Percentiles rank a stretch among this genome's conserved stretches.
phyloP scores from a whole-genome alignment of 2,888 invertebrate genomes.

The Thalpophila matura region DNA sequence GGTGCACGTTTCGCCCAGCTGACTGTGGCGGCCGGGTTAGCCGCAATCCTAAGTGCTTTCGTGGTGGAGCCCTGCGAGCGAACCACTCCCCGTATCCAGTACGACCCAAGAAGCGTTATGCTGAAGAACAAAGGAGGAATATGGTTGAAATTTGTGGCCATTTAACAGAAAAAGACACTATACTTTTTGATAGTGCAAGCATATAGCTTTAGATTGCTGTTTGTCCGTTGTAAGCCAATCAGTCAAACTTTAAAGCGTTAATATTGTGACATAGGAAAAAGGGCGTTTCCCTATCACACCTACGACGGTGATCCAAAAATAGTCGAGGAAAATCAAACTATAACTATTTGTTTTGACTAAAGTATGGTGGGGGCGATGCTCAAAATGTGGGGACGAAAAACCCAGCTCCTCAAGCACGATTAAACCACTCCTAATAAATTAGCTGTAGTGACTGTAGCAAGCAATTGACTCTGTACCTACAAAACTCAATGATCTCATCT shows the following conservation, averaged over 20 bases:
- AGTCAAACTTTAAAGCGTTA: background rate
- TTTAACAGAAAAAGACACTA: conserved; percentile 29
- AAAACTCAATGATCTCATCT: background rate
- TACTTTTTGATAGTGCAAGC: conserved; percentile 8
- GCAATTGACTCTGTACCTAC: background rate
- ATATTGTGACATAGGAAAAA: conserved; percentile 1
- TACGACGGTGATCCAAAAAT: background rate
- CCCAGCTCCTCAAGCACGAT: background rate
- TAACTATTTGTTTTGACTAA: background rate
- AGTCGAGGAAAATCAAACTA: background rate
- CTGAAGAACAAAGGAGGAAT: conserved; percentile 87
- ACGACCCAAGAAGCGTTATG: conserved; percentile 86
- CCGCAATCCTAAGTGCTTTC: conserved; percentile 76
- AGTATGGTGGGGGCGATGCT: background rate
- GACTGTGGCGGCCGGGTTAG: conserved; percentile 79
- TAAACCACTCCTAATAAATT: conserved; percentile 1
- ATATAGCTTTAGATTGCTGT: background rate
- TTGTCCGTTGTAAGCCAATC: background rate
- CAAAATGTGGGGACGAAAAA: background rate
- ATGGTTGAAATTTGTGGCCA: conserved; percentile 79
- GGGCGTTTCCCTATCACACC: no score
- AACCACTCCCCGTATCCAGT: conserved; percentile 81
- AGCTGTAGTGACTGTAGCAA: background rate
- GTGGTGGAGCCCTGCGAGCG: conserved; percentile 80
- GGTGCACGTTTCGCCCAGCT: conserved; percentile 87